A percentile compares a stretch with the other conserved stretches of the same genome.
These are phyloP conservation scores for Myoxocephalus aenaeus DNA, from an alignment of 2,797 vertebrate species.

Conservation along the genomic window DNA sequence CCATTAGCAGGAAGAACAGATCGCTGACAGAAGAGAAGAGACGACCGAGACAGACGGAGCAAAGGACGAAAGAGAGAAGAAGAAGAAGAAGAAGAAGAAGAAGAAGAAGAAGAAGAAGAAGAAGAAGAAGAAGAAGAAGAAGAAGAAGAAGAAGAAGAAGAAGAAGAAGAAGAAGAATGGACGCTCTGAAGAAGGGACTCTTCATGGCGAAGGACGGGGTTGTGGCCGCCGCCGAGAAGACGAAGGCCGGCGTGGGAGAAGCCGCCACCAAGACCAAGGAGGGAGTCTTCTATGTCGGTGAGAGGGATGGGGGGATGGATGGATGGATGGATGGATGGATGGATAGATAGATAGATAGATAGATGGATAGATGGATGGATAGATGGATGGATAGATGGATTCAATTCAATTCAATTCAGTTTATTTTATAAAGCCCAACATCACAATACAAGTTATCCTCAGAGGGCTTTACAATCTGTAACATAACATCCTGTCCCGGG, in stretches of 20 bases:
- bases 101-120: too few species aligned
- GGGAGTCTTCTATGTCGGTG: conserved; percentile 95
- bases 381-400: conserved; percentile 11
- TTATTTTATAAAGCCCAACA: too few species aligned
- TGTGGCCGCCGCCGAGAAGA: conserved; percentile 96
- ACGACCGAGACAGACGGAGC: conserved; percentile 28
- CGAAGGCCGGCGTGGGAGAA: conserved; percentile 94
- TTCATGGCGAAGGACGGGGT: conserved; percentile 95
- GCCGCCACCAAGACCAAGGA: conserved; percentile 96
- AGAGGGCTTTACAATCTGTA: too few species aligned
- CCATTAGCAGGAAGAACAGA: conserved; percentile 53
- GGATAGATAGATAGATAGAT: conserved; percentile 3
- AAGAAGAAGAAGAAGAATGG: conserved; percentile 79
- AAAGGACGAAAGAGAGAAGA: background rate
- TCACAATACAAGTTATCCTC: too few species aligned
- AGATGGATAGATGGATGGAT: background rate
- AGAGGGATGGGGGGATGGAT: conserved; percentile 35
- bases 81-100: conserved; percentile 82
- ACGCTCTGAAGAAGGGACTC: conserved; percentile 95
- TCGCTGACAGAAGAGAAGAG: conserved; percentile 34
- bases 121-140: too few species aligned
- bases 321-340: background rate
- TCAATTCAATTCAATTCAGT: too few species aligned
- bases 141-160: conserved; percentile 80
- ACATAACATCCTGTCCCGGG: too few species aligned